These are phyloP conservation scores for Hypanus sabinus DNA, from an alignment of 2,113 vertebrate genomes.

Conservation along the genomic window DNA sequence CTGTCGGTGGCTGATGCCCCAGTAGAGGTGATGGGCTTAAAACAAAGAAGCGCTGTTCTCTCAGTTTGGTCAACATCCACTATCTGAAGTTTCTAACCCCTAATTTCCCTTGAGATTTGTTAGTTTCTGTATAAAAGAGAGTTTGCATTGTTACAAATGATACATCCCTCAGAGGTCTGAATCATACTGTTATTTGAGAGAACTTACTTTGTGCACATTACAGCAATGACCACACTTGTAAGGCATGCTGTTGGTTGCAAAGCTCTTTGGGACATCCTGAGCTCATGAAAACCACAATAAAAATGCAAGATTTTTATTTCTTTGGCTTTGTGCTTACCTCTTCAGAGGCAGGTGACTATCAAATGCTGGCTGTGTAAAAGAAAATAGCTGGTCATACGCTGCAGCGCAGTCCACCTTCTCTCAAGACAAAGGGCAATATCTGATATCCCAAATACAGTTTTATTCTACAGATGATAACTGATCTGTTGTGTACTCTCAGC, in stretches of 20 bases:
- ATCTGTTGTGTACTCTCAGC: neutral
- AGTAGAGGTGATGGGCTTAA: too few species aligned
- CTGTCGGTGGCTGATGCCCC: too few species aligned
- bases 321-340: neutral
- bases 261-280: neutral
- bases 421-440: neutral
- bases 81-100: neutral
- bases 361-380: neutral
- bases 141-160: neutral
- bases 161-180: too few species aligned
- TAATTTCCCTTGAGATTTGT: too few species aligned
- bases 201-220: neutral
- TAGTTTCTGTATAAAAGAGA: neutral
- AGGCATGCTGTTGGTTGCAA: neutral
- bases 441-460: neutral
- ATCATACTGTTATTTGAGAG: neutral
- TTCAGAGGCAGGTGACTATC: neutral
- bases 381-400: neutral
- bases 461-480: neutral
- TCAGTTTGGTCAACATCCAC: neutral
- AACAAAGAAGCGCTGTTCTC: neutral
- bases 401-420: neutral
- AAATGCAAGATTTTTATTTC: neutral
- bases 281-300: too few species aligned
- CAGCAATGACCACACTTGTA: neutral